Percentiles rank a stretch among this genome's conserved stretches.
phyloP scores from a whole-genome alignment of 2,113 vertebrate genomes.

The Grallaria varia region DNA sequence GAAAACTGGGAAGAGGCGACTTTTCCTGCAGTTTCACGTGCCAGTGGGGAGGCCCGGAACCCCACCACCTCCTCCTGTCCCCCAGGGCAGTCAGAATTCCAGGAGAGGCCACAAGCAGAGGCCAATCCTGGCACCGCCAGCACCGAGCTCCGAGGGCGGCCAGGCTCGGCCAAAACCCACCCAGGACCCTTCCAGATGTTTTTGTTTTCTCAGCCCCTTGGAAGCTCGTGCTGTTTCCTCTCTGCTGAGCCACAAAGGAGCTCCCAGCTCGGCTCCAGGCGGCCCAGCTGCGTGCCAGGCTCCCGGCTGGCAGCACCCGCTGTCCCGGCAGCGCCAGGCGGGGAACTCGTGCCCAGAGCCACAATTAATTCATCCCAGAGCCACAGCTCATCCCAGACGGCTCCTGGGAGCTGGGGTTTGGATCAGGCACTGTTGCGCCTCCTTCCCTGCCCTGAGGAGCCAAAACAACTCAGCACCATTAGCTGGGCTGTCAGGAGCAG shows the following conservation, averaged over 20 bases:
- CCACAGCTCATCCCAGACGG: slow-evolving; percentile 2
- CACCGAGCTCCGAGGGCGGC: background rate
- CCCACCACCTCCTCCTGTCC: background rate
- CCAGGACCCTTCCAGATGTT: slow-evolving; percentile 13
- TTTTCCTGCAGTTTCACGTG: background rate
- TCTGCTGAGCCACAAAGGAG: background rate
- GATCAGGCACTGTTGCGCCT: background rate
- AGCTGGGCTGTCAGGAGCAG: background rate
- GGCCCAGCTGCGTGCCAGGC: slow-evolving; percentile 11
- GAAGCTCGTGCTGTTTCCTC: background rate
- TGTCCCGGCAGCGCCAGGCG: background rate
- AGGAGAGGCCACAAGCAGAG: background rate
- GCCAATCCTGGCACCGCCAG: background rate
- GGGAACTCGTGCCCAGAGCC: slow-evolving; percentile 24
- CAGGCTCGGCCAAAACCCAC: background rate
- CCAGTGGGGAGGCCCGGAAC: background rate
- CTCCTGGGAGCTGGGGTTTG: background rate
- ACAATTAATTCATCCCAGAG: slow-evolving; percentile 2
- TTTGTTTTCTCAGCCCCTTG: background rate
- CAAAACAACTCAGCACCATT: background rate
- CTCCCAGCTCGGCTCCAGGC: background rate
- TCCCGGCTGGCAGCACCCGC: slow-evolving; percentile 3
- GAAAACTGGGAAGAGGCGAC: background rate
- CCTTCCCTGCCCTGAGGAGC: background rate
- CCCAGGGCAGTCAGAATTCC: background rate